Base-by-base conservation (phyloP, 2,888 invertebrate genomes). In the Drosophila basisetae region DNA sequence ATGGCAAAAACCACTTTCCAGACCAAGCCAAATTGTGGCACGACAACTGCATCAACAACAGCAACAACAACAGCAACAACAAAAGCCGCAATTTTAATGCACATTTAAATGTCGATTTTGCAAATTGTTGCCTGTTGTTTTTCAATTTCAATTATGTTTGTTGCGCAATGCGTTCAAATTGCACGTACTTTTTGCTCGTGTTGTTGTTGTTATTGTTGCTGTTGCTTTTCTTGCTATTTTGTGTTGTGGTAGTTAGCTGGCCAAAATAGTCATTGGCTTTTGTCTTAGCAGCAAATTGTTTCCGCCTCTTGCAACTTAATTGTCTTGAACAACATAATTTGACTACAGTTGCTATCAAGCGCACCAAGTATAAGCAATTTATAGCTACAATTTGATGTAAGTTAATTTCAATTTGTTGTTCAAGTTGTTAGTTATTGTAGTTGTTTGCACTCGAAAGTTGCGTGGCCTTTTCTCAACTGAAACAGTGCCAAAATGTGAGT, bases 61-160 rank as follows among this genome's bases (percentile, higher is more conserved):
- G 47, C 59, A 66, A 41, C 62, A 63, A 52, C 68, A 69, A 28
- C 59, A 66, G 37, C 62, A 63, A 52, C 68, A 69, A 28, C 58
- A 73, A 63, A 67, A 71, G 25, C 64, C 73, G 55, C 68, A 70
- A 60, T 64, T 73, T 80, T 88, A 89, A 82, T 90, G 89, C 73
- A 77, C 78, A 89, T 84, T 89, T 90, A 86, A 90, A 84, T 86
- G 86, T 78, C 84, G 82, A 86, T 89, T 89, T 87, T 82, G 87
- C 85, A 86, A 86, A 84, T 85, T 89, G 84, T 84, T 80, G 88
- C 56, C 64, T 64, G 68, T 79, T 73, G 65, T 66, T 76, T 76
- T 76, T 76, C 81, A 76, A 75, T 89, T 85, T 86, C 84, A 90
- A 88, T 86, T 86, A 82, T 74, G 76, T 66, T 76, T 63, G 85